Evolutionary conservation across 2,113 vertebrate species (phyloP).

Genomic region (Oxyruncus cristatus): DNA sequence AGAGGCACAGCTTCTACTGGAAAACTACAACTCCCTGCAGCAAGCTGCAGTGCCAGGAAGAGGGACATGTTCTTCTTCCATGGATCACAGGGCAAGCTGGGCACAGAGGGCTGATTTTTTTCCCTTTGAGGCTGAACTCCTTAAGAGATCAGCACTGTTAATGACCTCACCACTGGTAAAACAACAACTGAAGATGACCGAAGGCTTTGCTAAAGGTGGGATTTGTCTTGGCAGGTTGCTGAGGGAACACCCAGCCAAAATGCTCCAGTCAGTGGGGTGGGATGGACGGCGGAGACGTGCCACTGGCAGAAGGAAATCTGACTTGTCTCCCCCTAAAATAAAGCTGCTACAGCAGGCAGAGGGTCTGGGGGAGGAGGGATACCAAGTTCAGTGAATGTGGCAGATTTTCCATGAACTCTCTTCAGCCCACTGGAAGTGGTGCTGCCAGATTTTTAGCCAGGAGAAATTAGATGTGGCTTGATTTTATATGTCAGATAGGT

Average conservation of each 20-base stretch:
- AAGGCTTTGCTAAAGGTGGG: background rate
- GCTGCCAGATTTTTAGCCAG: background rate
- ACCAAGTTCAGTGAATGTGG: background rate
- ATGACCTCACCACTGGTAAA: background rate
- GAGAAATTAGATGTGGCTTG: background rate
- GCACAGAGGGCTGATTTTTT: background rate
- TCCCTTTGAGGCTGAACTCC: background rate
- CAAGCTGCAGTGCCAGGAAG: background rate
- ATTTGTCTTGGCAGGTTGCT: background rate
- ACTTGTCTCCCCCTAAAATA: background rate
- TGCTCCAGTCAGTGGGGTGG: background rate
- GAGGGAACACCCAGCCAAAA: background rate
- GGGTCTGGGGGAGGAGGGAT: background rate
- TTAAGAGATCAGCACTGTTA: background rate
- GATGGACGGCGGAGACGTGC: background rate
- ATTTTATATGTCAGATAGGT: background rate
- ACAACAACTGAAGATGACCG: background rate
- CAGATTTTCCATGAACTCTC: background rate
- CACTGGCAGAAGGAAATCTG: background rate
- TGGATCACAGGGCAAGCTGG: background rate
- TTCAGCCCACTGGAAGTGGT: background rate
- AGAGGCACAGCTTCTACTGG: background rate
- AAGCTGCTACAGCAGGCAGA: background rate
- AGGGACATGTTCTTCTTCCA: background rate
- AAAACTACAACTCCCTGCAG: background rate